Evolutionary conservation across 1,140 invertebrate genomes (phyloP).

Genomic region (Telenomus remus): DNA sequence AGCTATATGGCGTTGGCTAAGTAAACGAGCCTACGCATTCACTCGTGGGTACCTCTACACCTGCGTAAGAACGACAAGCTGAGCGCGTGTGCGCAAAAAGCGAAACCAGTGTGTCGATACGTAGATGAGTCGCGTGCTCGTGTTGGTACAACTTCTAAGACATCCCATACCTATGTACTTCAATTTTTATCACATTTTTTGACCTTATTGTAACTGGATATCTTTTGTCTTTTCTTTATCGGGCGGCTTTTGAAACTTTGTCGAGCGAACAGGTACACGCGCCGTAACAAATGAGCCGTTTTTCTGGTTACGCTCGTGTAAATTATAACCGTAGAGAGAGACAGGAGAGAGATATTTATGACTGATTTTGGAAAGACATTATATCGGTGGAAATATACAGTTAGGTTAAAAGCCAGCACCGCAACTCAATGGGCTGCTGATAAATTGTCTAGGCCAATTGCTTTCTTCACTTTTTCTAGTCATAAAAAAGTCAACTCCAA

Average conservation of each 20-base stretch:
- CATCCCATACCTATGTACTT: slow-evolving; percentile 53
- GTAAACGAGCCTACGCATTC: slow-evolving; percentile 72
- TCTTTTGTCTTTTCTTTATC: slow-evolving; percentile 44
- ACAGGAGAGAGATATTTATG: slow-evolving; percentile 32
- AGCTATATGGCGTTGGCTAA: slow-evolving; percentile 73
- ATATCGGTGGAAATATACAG: slow-evolving; percentile 25
- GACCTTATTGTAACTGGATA: slow-evolving; percentile 53
- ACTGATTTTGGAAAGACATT: slow-evolving; percentile 39
- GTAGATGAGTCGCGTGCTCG: slow-evolving; percentile 37
- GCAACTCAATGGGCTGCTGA: slow-evolving; percentile 28
- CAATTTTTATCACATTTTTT: slow-evolving; percentile 56
- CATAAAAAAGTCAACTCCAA: background rate
- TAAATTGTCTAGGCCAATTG: slow-evolving; percentile 19
- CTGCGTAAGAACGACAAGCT: slow-evolving; percentile 54
- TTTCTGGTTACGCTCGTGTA: slow-evolving; percentile 41
- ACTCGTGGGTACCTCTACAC: slow-evolving; percentile 66
- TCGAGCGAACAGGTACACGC: slow-evolving; percentile 48
- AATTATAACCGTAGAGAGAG: slow-evolving; percentile 24
- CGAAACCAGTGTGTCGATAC: slow-evolving; percentile 38
- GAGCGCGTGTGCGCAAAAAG: slow-evolving; percentile 34
- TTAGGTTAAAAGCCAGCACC: slow-evolving; percentile 27
- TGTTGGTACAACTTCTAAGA: slow-evolving; percentile 45
- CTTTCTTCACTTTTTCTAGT: slow-evolving; percentile 10
- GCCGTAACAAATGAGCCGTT: slow-evolving; percentile 41
- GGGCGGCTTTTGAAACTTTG: slow-evolving; percentile 39